Evolutionary conservation across 2,113 vertebrate genomes (phyloP), one percentile per base, ranked within the genome.

Genomic region (Sisor rabdophorus): DNA sequence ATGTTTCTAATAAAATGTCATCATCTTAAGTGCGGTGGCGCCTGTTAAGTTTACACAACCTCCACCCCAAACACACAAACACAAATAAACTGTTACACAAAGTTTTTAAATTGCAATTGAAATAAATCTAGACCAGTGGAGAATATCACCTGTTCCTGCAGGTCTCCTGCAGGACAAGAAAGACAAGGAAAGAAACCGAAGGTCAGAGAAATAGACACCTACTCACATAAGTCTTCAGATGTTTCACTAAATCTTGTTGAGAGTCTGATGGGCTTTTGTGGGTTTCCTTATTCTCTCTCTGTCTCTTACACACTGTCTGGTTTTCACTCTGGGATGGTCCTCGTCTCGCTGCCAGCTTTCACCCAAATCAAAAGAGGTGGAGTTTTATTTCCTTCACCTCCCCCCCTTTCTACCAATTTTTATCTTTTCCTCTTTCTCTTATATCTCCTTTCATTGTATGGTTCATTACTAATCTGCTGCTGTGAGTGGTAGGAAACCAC

Each of bases 101-200:
- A 24, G 3, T 15, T 11, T 24, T 26, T 0, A 24, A 56, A 56
- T 4, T 1, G 9, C 40, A 10, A 4, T 44, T 44, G 10, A 1
- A 10, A 44, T 44, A 9, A 44, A 44, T 44, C 40, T 44, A 9
- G 40, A 44, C 40, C 40, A 44, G 5, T 44, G 8, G 40, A 44
- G 8, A 44, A 44, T 71, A 50, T 71, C 6, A 71, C 68, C 68
- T 54, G 68, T 9, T 71, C 50, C 48, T 54, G 50, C 3, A 54
- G n/a, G n/a, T n/a, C 26, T 9, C 9, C 50, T 36, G 28, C 19
- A 54, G 19, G 2, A 47, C 2, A 4, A 1, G 2, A 20, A 44
- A 15, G 20, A 20, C 30, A 67, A 19, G 53, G 20, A 55, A 4
- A 55, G 48, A 67, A 44, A n/a, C 4, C 4, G 4, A n/a, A 2